Evolutionary conservation across 2,888 invertebrate species (phyloP), one percentile per base, ranked within the genome.

Genomic region (Anthophora plumipes): DNA sequence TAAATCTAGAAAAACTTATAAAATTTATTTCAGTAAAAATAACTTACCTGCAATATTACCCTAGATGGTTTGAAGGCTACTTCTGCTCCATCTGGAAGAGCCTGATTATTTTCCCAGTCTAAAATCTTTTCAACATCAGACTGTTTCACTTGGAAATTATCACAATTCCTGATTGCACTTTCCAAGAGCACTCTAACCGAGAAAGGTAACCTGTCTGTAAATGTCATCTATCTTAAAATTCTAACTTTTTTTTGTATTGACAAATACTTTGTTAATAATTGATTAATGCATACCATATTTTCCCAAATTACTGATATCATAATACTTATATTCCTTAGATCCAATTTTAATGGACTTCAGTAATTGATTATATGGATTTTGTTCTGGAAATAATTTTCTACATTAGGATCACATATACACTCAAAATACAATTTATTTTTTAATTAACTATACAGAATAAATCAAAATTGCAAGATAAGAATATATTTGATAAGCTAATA

Each of bases 51-150:
- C 31, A 99, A 94, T 84, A 99, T 97, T 76, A 99, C 99, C 88
- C 99, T 95, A 0, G 99, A 97, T 0, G 99, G 99, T 93, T 98
- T 98, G 93, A 99, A 99, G 0, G 99, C 97, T 43, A 99, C 97
- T 94, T 99, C 99, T 43, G 98, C 97, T 55, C 96, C 97, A 0
- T 94, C 95, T 66, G 95, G 95, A 0, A 94, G 93, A 0, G 92
- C 89, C 93, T 98, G 97, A 92, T 96, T 96, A 60, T 93, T 93
- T 90, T 97, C 96, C 99, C 99, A 99, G 81, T 97, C 95, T 71
- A 99, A 94, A 55, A 99, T 97, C 84, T 96, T 98, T 84, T 97
- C 94, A 0, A 99, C 98, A 94, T 99, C 99, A 83, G 95, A 94
- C 92, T 96, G 95, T 72, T 96, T 94, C 12, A 99, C 96, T 93